These are phyloP conservation scores for Phortica variegata DNA, from an alignment of 1,140 invertebrate genomes.

Conservation along the genomic window DNA sequence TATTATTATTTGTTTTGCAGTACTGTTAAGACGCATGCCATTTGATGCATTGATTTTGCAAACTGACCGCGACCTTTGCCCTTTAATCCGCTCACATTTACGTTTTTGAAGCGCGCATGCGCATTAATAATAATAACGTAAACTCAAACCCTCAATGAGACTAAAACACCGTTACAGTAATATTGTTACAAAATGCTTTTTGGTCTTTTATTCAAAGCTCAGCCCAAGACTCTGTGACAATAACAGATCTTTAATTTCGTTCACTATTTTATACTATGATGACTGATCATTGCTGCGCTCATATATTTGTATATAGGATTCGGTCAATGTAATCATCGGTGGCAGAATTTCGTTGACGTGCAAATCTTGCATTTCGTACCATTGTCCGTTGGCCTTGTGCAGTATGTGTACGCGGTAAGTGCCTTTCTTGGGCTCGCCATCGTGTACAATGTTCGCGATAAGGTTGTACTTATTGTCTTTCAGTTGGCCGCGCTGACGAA, in stretches of 20 bases:
- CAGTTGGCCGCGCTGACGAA: constrained; percentile 74
- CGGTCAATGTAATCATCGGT: constrained; percentile 98
- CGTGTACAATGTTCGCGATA: constrained; percentile 97
- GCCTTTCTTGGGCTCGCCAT: constrained; percentile 91
- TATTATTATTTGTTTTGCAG: not conserved
- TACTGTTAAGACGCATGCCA: no score
- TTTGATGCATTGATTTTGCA: constrained; percentile 19
- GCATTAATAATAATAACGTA: constrained; percentile 2
- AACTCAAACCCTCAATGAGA: no score
- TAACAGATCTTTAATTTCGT: not conserved
- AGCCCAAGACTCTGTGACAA: no score
- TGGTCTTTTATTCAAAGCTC: no score
- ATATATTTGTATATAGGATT: constrained; percentile 95
- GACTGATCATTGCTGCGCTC: constrained; percentile 55
- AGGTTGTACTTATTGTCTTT: constrained; percentile 89
- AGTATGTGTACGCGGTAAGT: constrained; percentile 95
- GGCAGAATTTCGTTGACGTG: constrained; percentile 97
- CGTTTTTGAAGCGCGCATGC: constrained; percentile 19
- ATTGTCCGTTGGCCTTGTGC: constrained; percentile 85
- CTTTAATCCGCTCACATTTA: not conserved
- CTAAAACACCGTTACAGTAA: no score
- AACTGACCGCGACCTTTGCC: constrained; percentile 33
- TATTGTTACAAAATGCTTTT: no score
- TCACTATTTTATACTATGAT: not conserved
- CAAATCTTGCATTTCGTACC: constrained; percentile 97